A percentile compares a stretch with the other conserved stretches of the same genome.
Evolutionary conservation across 2,888 invertebrate species (phyloP).

Genomic region (Colletes collaris): DNA sequence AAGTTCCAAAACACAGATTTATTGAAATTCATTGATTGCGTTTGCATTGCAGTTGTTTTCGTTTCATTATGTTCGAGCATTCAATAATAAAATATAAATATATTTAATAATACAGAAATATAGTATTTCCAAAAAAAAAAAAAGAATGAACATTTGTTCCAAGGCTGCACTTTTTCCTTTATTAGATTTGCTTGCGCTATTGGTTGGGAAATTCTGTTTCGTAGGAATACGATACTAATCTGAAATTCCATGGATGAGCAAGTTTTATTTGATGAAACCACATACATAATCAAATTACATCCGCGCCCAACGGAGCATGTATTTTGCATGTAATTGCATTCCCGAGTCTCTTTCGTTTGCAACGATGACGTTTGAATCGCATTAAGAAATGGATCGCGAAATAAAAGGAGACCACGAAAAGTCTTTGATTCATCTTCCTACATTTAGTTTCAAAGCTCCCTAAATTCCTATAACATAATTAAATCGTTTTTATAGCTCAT

Average conservation of each 20-base stretch:
- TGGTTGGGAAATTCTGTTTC: neutral
- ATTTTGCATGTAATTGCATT: constrained; percentile 4
- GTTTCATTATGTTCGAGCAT: neutral
- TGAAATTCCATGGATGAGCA: neutral
- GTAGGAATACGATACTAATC: neutral
- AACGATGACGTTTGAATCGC: constrained; percentile 4
- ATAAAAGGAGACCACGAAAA: neutral
- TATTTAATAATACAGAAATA: no score
- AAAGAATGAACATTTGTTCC: no score
- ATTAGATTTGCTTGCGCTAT: no score
- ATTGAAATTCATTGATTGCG: neutral
- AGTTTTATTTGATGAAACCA: constrained; percentile 30
- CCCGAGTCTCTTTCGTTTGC: constrained; percentile 22
- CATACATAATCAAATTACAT: constrained; percentile 32
- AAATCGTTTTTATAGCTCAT: neutral
- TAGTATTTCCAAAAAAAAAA: no score
- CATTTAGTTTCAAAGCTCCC: neutral
- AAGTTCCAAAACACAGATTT: neutral
- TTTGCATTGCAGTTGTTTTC: neutral
- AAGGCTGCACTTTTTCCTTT: no score
- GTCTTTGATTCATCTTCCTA: neutral
- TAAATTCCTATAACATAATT: no score
- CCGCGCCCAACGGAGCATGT: constrained; percentile 16
- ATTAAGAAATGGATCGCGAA: constrained; percentile 13
- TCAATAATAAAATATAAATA: no score